These are phyloP conservation scores for Pinctada fucata DNA, from an alignment of 2,888 invertebrate genomes.

Conservation along the genomic window DNA sequence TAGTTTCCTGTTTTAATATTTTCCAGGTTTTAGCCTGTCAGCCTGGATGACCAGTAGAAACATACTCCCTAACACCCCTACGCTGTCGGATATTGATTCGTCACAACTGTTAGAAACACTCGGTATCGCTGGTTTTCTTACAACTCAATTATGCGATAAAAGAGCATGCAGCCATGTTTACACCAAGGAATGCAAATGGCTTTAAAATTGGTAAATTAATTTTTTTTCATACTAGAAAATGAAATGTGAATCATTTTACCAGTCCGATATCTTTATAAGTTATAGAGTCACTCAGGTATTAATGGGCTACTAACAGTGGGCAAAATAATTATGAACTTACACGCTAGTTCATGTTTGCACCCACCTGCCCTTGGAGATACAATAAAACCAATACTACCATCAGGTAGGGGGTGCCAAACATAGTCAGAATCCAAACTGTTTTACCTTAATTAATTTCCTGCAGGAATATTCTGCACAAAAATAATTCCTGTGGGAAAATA, in stretches of 20 bases:
- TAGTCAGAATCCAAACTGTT: too few species aligned
- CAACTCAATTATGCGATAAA: conserved; percentile 26
- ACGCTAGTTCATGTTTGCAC: too few species aligned
- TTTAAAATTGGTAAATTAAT: conserved; percentile 1
- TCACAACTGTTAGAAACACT: conserved; percentile 29
- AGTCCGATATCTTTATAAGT: too few species aligned
- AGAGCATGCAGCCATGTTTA: not conserved
- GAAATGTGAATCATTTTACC: not conserved
- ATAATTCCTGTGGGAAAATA: too few species aligned
- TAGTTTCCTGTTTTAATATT: not conserved
- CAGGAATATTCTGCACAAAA: too few species aligned
- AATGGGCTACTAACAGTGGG: too few species aligned
- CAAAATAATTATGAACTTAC: too few species aligned
- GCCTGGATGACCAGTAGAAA: conserved; percentile 28
- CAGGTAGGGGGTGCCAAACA: too few species aligned
- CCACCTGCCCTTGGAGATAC: too few species aligned
- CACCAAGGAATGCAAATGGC: not conserved
- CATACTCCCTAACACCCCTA: not conserved
- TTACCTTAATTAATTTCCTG: too few species aligned
- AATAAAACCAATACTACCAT: too few species aligned
- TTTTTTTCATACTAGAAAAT: not conserved
- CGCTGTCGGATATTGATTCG: conserved; percentile 18
- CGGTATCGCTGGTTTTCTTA: conserved; percentile 26
- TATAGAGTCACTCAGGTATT: too few species aligned
- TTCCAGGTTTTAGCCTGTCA: conserved; percentile 24